Evolutionary conservation across 92 coral and sea anemone genomes (phyloP).

Genomic region (Plumapathes pennacea): DNA sequence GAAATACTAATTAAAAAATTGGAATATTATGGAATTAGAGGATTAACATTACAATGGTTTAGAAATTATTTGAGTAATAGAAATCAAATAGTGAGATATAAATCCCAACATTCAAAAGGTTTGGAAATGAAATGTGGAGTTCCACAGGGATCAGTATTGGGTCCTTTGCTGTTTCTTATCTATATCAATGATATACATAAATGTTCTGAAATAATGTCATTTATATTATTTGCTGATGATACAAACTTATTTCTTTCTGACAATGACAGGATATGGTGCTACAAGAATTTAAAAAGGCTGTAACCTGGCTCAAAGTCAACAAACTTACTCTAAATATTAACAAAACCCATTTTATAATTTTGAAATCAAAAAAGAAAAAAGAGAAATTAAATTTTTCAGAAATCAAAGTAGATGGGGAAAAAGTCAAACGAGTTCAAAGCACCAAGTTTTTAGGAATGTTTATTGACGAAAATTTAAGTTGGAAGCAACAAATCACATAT

Average conservation of each 20-base stretch:
- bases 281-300: conserved; percentile 3
- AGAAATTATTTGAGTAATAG: conserved; percentile 11
- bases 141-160: conserved; percentile 22
- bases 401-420: conserved; percentile 3
- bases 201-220: not conserved
- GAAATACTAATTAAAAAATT: conserved; percentile 19
- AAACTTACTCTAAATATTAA: conserved; percentile 1
- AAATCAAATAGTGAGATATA: conserved; percentile 4
- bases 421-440: conserved; percentile 1
- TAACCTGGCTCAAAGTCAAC: conserved; percentile 13
- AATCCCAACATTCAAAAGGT: not conserved
- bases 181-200: conserved; percentile 14
- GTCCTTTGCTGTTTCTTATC: conserved; percentile 12
- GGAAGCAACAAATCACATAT: no score
- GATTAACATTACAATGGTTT: conserved; percentile 11
- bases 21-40: conserved; percentile 29
- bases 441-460: not conserved
- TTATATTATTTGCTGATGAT: conserved; percentile 24
- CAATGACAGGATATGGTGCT: not conserved
- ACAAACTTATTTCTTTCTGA: conserved; percentile 4
- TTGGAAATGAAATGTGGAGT: conserved; percentile 1
- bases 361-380: conserved; percentile 7
- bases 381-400: not conserved
- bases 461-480: conserved; percentile 2
- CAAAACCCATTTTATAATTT: conserved; percentile 6